These are phyloP conservation scores for Pogonocichla stellata DNA, from an alignment of 2,113 vertebrate genomes.

Conservation along the genomic window DNA sequence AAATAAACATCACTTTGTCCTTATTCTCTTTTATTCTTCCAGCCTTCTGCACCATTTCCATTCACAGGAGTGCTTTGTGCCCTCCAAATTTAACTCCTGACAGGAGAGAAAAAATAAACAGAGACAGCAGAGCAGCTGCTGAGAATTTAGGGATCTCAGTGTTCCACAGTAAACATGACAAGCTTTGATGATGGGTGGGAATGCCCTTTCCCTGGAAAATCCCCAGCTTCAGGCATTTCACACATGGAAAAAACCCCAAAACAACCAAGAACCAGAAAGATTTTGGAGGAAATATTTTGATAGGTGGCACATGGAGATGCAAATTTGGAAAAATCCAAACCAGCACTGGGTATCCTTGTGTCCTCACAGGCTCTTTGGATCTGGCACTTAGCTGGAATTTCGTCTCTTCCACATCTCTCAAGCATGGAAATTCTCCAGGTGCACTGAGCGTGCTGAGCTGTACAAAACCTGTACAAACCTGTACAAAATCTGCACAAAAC, in stretches of 20 bases:
- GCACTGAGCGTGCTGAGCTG: not conserved
- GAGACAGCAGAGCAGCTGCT: conserved; percentile 6
- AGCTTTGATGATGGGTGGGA: not conserved
- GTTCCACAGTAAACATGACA: not conserved
- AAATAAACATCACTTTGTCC: not conserved
- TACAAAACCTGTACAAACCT: not conserved
- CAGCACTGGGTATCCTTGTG: not conserved
- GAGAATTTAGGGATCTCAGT: not conserved
- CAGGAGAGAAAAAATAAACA: not conserved
- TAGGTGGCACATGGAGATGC: not conserved
- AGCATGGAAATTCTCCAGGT: not conserved
- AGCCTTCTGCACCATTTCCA: not conserved
- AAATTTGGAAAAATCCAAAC: not conserved
- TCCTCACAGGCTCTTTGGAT: not conserved
- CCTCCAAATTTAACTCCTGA: conserved; percentile 1
- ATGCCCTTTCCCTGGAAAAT: not conserved
- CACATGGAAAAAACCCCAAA: not conserved
- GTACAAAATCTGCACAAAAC: not conserved
- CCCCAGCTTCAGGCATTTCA: not conserved
- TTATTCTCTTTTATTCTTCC: not conserved
- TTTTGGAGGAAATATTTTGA: not conserved
- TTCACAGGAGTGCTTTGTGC: not conserved
- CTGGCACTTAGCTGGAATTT: not conserved
- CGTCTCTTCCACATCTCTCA: not conserved
- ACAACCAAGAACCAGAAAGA: not conserved